Percentiles rank a stretch among this genome's conserved stretches.
These are phyloP conservation scores for Halesus radiatus DNA, from an alignment of 1,140 invertebrate genomes.

Conservation along the genomic window DNA sequence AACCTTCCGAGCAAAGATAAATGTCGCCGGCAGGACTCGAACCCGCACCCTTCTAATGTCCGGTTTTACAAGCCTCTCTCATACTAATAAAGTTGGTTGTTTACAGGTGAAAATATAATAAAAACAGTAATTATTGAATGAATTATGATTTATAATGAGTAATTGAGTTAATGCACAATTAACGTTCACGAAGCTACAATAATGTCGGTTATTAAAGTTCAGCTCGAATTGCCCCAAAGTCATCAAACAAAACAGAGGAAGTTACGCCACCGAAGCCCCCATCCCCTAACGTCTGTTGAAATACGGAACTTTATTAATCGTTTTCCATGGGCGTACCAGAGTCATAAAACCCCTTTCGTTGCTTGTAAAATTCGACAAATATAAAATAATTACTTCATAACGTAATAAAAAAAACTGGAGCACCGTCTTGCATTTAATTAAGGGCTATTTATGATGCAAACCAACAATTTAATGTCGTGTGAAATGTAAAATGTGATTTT, in stretches of 20 bases:
- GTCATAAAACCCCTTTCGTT: constrained; percentile 2
- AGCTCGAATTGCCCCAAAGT: not conserved
- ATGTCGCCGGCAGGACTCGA: too few species aligned
- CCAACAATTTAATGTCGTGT: too few species aligned
- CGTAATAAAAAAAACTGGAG: not conserved
- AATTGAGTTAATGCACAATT: not conserved
- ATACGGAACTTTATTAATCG: constrained; percentile 9
- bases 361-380: not conserved
- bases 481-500: too few species aligned
- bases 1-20: too few species aligned
- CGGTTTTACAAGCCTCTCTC: too few species aligned
- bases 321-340: not conserved
- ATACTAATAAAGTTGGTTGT: too few species aligned
- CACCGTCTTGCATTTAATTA: not conserved
- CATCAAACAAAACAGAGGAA: not conserved
- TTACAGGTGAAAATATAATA: too few species aligned
- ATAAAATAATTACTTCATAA: constrained; percentile 6
- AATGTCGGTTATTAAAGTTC: constrained; percentile 9
- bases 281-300: not conserved
- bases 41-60: too few species aligned
- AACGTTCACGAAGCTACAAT: constrained; percentile 4
- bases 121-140: too few species aligned
- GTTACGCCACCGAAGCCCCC: not conserved
- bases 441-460: too few species aligned
- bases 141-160: not conserved